Conservation (phyloP, 2,888 invertebrate genomes). For the Microctonus hyperodae region DNA sequence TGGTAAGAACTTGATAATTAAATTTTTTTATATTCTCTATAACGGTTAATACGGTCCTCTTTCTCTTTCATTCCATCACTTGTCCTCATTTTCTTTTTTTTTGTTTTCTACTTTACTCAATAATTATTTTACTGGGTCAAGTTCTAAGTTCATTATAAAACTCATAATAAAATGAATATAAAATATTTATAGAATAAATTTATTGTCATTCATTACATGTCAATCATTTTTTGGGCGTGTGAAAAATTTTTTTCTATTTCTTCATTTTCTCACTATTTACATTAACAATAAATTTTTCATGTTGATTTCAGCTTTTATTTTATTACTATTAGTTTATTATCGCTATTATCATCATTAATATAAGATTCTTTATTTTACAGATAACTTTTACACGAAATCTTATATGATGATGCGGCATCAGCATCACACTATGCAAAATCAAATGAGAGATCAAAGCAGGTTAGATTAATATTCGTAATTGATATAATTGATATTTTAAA, state of each 20-base stretch:
- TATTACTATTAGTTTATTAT: not conserved
- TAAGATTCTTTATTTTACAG: slow-evolving; percentile 34
- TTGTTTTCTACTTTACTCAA: slow-evolving; percentile 46
- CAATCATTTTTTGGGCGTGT: slow-evolving; percentile 2
- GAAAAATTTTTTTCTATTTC: not conserved
- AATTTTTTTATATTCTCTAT: slow-evolving; percentile 84
- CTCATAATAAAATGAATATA: too few species aligned
- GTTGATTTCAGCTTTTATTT: not conserved
- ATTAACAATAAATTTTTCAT: not conserved
- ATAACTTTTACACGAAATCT: slow-evolving; percentile 52
- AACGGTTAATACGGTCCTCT: slow-evolving; percentile 66
- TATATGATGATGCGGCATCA: slow-evolving; percentile 66
- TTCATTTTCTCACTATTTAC: not conserved
- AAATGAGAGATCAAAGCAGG: slow-evolving; percentile 70
- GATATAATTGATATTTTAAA: not conserved
- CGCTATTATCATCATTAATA: too few species aligned
- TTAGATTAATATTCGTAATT: slow-evolving; percentile 39
- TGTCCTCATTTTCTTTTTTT: slow-evolving; percentile 35
- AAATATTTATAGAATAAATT: not conserved
- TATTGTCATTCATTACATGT: not conserved
- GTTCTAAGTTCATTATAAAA: not conserved
- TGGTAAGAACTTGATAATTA: slow-evolving; percentile 59
- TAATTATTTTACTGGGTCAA: slow-evolving; percentile 1
- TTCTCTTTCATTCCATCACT: slow-evolving; percentile 6
- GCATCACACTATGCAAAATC: slow-evolving; percentile 73